These are phyloP conservation scores for Calliphora vicina DNA, from an alignment of 1,140 invertebrate species.

Conservation along the genomic window DNA sequence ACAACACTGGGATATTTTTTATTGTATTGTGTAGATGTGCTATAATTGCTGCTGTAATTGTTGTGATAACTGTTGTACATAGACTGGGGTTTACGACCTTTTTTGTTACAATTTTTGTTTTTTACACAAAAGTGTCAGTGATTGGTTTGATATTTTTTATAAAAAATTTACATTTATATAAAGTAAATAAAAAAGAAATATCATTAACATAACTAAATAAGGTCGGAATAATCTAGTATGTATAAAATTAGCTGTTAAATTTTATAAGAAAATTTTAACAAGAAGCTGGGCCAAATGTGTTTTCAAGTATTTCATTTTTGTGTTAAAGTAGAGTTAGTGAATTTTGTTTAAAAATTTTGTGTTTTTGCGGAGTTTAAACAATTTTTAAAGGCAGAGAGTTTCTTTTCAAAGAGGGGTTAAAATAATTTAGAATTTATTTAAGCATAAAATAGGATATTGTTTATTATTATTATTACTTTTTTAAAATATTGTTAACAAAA, in stretches of 20 bases:
- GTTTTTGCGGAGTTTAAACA: background rate
- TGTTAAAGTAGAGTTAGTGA: background rate
- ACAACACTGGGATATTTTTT: slow-evolving; percentile 26
- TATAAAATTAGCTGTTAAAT: background rate
- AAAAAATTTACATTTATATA: background rate
- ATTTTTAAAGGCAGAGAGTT: background rate
- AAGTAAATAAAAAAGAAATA: background rate
- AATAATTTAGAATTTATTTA: slow-evolving; percentile 20
- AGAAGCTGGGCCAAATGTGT: slow-evolving; percentile 20
- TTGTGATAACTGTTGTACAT: slow-evolving; percentile 40
- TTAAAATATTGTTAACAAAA: background rate
- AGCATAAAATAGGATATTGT: slow-evolving; percentile 7
- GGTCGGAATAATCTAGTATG: too few species aligned
- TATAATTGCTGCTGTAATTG: slow-evolving; percentile 39
- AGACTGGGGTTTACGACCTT: slow-evolving; percentile 34
- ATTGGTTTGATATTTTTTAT: background rate
- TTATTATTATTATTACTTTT: background rate
- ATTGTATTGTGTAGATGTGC: slow-evolving; percentile 36
- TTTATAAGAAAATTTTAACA: background rate
- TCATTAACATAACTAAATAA: slow-evolving; percentile 15
- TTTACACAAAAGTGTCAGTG: background rate
- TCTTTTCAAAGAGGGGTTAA: background rate
- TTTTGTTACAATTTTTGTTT: background rate
- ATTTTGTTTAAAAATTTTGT: background rate
- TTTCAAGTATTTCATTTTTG: background rate